These are phyloP conservation scores for Leptoteleia sp. DNA, from an alignment of 1,140 invertebrate species.

Conservation along the genomic window DNA sequence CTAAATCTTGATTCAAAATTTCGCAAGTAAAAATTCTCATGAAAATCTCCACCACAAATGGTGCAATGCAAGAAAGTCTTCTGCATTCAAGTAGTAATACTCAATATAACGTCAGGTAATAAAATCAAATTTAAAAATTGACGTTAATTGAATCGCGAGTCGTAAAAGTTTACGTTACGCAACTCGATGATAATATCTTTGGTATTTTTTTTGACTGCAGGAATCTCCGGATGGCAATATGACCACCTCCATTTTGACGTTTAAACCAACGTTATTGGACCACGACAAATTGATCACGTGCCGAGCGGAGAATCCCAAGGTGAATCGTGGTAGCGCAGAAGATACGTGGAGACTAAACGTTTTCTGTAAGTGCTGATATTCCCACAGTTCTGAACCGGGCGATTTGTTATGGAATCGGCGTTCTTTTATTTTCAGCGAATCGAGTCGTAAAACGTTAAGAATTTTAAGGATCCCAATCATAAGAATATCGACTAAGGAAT, in stretches of 20 bases:
- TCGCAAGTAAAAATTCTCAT: no score
- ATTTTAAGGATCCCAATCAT: conserved; percentile 11
- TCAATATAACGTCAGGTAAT: not conserved
- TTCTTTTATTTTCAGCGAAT: conserved; percentile 36
- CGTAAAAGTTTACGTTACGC: conserved; percentile 16
- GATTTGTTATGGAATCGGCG: conserved; percentile 39
- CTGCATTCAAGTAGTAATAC: not conserved
- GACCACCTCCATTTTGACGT: conserved; percentile 88
- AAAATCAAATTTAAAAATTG: conserved; percentile 15
- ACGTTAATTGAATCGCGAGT: conserved; percentile 10
- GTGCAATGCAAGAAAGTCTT: no score
- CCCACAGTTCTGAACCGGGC: conserved; percentile 4
- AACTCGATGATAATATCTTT: conserved; percentile 41
- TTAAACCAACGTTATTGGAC: conserved; percentile 88
- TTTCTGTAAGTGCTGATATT: conserved; percentile 86
- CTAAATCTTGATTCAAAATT: no score
- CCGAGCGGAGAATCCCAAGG: conserved; percentile 88
- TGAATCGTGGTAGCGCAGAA: conserved; percentile 87
- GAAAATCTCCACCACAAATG: no score
- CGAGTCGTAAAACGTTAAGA: conserved; percentile 24
- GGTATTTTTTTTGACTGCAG: conserved; percentile 77
- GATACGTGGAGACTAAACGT: conserved; percentile 90
- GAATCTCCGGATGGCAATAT: conserved; percentile 89
- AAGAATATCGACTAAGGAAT: conserved; percentile 11
- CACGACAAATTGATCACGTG: conserved; percentile 90